Conservation (phyloP, 2,797 vertebrate species). For the Acanthurus leucopareius region DNA sequence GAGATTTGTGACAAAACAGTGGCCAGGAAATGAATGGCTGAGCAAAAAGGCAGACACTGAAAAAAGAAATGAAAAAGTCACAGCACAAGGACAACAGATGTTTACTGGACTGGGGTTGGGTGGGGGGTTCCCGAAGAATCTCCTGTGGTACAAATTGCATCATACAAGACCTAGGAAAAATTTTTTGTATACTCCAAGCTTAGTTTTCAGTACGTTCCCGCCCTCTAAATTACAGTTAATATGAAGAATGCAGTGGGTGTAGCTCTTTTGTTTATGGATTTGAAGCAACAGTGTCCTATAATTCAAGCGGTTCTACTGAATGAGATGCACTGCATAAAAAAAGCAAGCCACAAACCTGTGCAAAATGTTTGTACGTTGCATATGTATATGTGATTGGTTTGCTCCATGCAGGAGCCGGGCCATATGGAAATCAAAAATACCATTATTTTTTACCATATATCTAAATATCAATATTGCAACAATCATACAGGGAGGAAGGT, state of each 20-base stretch:
- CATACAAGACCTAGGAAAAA: constrained; percentile 1
- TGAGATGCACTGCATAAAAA: neutral
- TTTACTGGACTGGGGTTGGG: neutral
- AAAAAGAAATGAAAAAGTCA: constrained; percentile 16
- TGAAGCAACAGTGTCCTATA: neutral
- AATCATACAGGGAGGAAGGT: no score
- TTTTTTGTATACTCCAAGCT: neutral
- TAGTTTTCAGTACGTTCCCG: constrained; percentile 1
- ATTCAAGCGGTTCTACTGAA: neutral
- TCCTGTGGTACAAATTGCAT: constrained; percentile 6
- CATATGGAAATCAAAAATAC: no score
- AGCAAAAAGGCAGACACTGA: constrained; percentile 21
- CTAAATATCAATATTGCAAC: no score
- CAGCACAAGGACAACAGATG: constrained; percentile 14
- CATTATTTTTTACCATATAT: no score
- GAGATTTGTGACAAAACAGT: constrained; percentile 33
- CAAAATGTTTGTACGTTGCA: neutral
- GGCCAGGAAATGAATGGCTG: constrained; percentile 41
- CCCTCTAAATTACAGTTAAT: constrained; percentile 4
- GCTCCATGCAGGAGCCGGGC: neutral
- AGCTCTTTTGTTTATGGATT: constrained; percentile 1
- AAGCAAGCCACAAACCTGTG: constrained; percentile 1
- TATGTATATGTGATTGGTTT: constrained; percentile 1
- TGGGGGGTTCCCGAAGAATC: constrained; percentile 8
- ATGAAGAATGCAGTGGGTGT: constrained; percentile 3